Evolutionary conservation across 2,797 vertebrate species (phyloP).

Genomic region (Labeo calbasu): DNA sequence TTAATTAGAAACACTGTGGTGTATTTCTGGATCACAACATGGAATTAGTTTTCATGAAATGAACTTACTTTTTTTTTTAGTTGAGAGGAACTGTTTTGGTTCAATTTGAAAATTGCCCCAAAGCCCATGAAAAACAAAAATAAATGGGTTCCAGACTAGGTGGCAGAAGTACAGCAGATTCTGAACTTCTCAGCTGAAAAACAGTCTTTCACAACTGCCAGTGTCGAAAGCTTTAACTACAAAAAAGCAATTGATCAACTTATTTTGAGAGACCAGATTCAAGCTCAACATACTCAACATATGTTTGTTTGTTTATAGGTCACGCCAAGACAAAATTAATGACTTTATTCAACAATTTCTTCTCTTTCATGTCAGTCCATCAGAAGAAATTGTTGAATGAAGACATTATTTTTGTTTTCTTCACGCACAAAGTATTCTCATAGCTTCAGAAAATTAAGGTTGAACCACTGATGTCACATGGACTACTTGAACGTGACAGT

Average conservation of each 20-base stretch:
- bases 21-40: constrained; percentile 6
- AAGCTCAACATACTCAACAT: not conserved
- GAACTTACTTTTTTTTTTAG: not conserved
- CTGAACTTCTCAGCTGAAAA: not conserved
- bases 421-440: no score
- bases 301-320: not conserved
- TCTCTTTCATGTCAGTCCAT: no score
- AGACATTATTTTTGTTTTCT: no score
- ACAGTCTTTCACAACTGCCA: constrained; percentile 1
- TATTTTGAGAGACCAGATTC: not conserved
- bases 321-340: no score
- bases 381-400: no score
- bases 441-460: no score
- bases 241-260: not conserved
- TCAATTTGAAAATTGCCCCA: not conserved
- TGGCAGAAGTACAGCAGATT: constrained; percentile 22
- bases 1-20: constrained; percentile 26
- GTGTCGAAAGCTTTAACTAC: not conserved
- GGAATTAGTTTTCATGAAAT: constrained; percentile 8
- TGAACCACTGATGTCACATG: no score
- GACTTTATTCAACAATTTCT: no score
- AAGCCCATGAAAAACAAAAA: constrained; percentile 31
- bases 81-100: not conserved
- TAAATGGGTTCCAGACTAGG: constrained; percentile 40
- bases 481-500: no score